Base-by-base conservation (phyloP, 2,797 vertebrate genomes). In the Pseudochromis fuscus region DNA sequence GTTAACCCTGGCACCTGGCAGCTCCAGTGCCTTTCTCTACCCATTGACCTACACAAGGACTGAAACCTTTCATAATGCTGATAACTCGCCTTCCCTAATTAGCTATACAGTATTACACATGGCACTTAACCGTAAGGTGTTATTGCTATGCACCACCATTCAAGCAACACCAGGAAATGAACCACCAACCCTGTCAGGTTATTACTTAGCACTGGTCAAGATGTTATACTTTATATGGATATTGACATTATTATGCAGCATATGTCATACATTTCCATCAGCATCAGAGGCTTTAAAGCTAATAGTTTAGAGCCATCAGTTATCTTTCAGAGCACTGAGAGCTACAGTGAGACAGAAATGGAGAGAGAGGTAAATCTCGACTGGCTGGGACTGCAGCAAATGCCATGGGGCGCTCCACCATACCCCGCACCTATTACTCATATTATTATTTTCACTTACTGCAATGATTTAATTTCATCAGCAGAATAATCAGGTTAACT, bases 391-490 rank as follows among this genome's bases (percentile, higher is more conserved):
- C 68, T 77, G 73, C 51, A 76, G 75, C 53, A 84, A 80, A 88
- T 83, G 79, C 74, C 59, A 44, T 51, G 67, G 85, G 84, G 86
- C 71, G 69, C 65, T 74, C 67, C 67, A 50, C 56, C 79, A 40
- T 82, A 86, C 76, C 71, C 75, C 58, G 5, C 77, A 81, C 84
- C 85, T 87, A 90, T 89, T 91, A 92, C 89, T 88, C 83, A 88
- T 91, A 88, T 92, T 91, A 89, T 93, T 93, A 93, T 91, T 93
- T 92, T 93, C 89, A 93, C 86, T 93, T 87, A 90, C 86, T 79
- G 78, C 91, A 92, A 92, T 93, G 68, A 94, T 93, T 92, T 91
- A 88, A 94, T 93, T 94, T 91, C 82, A 94, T 94, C 87, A 91
- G 89, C 74, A 53, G 86, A 28, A 27, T 93, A 94, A 95, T 94